Evolutionary conservation across 2,113 vertebrate genomes (phyloP).

Genomic region (Pygoscelis antarcticus): DNA sequence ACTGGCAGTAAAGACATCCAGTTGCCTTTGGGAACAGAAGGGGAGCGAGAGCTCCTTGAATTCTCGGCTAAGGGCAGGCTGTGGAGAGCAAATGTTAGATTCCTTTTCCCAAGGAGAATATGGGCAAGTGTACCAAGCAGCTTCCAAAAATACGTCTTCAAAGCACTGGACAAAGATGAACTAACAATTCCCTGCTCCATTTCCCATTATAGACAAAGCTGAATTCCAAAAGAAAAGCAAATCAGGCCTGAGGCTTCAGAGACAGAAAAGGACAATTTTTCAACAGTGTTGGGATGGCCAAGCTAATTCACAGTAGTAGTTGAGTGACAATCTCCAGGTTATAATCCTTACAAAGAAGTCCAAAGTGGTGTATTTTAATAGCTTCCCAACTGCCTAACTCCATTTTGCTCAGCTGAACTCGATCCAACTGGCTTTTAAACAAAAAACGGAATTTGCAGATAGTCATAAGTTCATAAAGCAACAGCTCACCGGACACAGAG

Average conservation of each 20-base stretch:
- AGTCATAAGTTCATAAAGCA: background rate
- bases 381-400: background rate
- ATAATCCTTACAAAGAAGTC: background rate
- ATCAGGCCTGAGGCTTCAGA: background rate
- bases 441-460: background rate
- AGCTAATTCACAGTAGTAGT: background rate
- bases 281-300: background rate
- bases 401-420: background rate
- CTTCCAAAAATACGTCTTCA: background rate
- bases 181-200: background rate
- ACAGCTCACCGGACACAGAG: background rate
- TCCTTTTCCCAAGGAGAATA: background rate
- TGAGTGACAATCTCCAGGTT: background rate
- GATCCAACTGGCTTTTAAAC: background rate
- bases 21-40: background rate
- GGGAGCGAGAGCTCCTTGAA: background rate
- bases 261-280: background rate
- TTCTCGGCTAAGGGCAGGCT: background rate
- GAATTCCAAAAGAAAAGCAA: background rate
- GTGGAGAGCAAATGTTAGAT: background rate
- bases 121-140: background rate
- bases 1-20: background rate
- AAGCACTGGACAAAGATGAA: background rate
- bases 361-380: background rate
- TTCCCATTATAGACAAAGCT: background rate